These are phyloP conservation scores for Caranx melampygus DNA, from an alignment of 2,113 vertebrate species.

Conservation along the genomic window DNA sequence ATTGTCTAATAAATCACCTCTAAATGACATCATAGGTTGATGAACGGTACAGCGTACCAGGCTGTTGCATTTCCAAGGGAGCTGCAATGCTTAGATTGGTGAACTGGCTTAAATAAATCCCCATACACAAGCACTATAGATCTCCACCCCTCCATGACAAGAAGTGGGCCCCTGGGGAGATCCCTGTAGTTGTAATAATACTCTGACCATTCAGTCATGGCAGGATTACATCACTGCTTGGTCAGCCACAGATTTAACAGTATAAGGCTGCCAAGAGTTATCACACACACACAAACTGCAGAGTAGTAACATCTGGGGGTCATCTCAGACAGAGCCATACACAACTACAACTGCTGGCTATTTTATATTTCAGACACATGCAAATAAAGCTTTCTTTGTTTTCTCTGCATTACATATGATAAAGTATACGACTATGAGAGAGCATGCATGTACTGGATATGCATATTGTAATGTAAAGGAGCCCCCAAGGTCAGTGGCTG, in stretches of 20 bases:
- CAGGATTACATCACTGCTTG: conserved; percentile 47
- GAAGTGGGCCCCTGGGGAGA: conserved; percentile 50
- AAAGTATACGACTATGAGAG: not conserved
- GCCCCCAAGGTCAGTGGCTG: not conserved
- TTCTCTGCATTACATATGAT: not conserved
- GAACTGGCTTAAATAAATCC: conserved; percentile 22
- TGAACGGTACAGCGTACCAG: not conserved
- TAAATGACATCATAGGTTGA: not conserved
- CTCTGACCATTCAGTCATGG: conserved; percentile 46
- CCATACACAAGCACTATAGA: not conserved
- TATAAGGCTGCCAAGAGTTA: conserved; percentile 27
- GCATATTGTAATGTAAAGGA: not conserved
- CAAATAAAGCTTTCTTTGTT: not conserved
- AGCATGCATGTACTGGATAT: not conserved
- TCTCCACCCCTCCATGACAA: conserved; percentile 27
- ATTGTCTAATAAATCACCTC: not conserved
- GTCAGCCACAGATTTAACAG: conserved; percentile 38
- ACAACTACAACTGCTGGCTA: not conserved
- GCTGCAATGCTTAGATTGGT: not conserved
- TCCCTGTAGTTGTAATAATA: conserved; percentile 35
- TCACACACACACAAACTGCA: conserved; percentile 6
- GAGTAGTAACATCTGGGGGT: conserved; percentile 43
- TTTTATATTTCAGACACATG: not conserved
- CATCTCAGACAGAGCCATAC: not conserved
- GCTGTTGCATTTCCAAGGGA: not conserved